phyloP scores from a whole-genome alignment of 2,888 invertebrate species.

The Andrena dorsata region DNA sequence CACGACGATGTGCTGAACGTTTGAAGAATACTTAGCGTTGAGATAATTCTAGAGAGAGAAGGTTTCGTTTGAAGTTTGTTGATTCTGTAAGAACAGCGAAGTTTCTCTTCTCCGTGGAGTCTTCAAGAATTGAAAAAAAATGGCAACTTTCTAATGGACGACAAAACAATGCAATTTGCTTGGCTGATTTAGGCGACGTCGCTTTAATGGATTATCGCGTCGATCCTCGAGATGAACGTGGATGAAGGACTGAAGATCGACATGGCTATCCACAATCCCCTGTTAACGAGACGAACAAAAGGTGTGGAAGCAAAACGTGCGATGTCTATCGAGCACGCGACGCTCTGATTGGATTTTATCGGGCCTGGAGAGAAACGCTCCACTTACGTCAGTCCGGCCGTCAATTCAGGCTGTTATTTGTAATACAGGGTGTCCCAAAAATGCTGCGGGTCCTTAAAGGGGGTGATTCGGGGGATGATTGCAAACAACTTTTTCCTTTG shows the following conservation, averaged over 20 bases:
- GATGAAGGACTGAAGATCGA: constrained; percentile 9
- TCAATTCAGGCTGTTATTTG: constrained; percentile 20
- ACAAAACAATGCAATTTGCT: neutral
- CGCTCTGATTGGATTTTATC: constrained; percentile 38
- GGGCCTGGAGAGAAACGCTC: constrained; percentile 21
- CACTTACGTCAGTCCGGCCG: constrained; percentile 32
- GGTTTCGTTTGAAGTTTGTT: neutral
- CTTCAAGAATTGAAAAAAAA: neutral
- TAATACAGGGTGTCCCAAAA: no score
- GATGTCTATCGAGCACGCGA: constrained; percentile 10
- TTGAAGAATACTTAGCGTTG: no score
- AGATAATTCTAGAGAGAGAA: neutral
- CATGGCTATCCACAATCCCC: neutral
- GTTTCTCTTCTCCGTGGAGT: constrained; percentile 11
- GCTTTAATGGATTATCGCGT: constrained; percentile 1
- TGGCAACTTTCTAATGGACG: constrained; percentile 19
- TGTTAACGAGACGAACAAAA: constrained; percentile 16
- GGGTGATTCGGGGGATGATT: no score
- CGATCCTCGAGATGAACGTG: constrained; percentile 7
- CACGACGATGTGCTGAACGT: neutral
- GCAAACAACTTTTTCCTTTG: no score
- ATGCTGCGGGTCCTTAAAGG: no score
- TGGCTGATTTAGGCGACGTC: no score
- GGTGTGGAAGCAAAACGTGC: constrained; percentile 7
- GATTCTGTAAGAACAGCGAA: neutral